Conservation (phyloP, 2,888 invertebrate genomes). For the Eurois occulta region DNA sequence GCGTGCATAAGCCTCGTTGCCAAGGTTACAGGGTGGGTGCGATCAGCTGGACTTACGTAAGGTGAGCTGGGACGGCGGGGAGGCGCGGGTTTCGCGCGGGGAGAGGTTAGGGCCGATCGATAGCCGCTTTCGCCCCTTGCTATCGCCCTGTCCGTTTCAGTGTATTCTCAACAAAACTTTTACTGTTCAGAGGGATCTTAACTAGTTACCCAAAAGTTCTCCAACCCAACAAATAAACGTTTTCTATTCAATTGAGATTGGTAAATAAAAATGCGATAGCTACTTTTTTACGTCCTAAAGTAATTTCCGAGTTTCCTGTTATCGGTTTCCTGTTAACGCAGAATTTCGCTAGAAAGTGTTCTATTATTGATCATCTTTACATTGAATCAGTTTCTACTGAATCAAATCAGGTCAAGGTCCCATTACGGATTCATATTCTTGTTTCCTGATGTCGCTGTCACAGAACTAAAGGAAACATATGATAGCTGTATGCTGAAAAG, state of each 20-base stretch:
- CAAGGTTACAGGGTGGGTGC: slow-evolving; percentile 89
- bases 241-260: slow-evolving; percentile 56
- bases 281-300: slow-evolving; percentile 42
- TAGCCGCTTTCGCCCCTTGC: slow-evolving; percentile 86
- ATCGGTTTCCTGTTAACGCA: slow-evolving; percentile 40
- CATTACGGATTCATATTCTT: slow-evolving; percentile 19
- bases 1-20: slow-evolving; percentile 85
- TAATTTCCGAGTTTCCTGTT: slow-evolving; percentile 46
- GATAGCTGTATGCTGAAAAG: neutral
- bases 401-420: slow-evolving; percentile 67
- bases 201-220: slow-evolving; percentile 64
- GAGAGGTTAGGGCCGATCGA: slow-evolving; percentile 87
- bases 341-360: slow-evolving; percentile 33
- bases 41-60: slow-evolving; percentile 90
- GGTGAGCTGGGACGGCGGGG: slow-evolving; percentile 78
- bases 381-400: slow-evolving; percentile 52
- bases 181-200: slow-evolving; percentile 67
- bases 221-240: slow-evolving; percentile 50
- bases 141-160: slow-evolving; percentile 80
- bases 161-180: slow-evolving; percentile 76
- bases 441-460: slow-evolving; percentile 17
- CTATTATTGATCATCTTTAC: slow-evolving; percentile 56
- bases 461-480: slow-evolving; percentile 8
- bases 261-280: slow-evolving; percentile 51
- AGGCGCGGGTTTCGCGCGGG: slow-evolving; percentile 71